Base-by-base conservation (phyloP, 2,888 invertebrate species). In the Chaitophorus viminalis region DNA sequence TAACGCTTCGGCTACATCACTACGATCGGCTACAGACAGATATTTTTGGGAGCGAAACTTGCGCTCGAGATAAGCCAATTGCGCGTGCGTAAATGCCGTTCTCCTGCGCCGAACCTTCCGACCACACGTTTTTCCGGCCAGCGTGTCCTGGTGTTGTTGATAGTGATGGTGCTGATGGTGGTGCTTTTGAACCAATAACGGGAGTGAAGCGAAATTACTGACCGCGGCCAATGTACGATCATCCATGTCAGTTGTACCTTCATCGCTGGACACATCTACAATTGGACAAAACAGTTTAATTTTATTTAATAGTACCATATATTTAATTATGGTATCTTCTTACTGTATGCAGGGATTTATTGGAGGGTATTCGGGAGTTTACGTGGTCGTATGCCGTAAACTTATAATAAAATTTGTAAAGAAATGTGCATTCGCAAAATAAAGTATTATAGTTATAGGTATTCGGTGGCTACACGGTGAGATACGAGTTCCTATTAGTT, bases 21-120 rank as follows among this genome's bases (percentile, higher is more conserved):
- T 97, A 70, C 98, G 93, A 91, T 98, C 98, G 0, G 97, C 97
- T 14, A 98, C 98, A 89, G 97, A 97, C 89, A 98, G 92, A 92
- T 98, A 98, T 92, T 98, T 98, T 92, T 98, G 98, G 90, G 97
- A 96, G 17, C 97, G 94, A 92, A 98, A 98, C 92, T 97, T 97
- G 90, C 97, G 93, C 92, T 98, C 98, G 90, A 98, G 92, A 91
- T 96, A 98, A 0, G 97, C 97, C 84, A 98, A 93, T 92, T 98
- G 98, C 0, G 97, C 96, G 91, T 98, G 98, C 2, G 98, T 98
- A 92, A 98, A 98, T 0, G 98, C 98, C 0, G 97, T 97, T 88
- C 97, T 94, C 90, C 97, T 93, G 89, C 97, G 93, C 6, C 97
- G 94, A 0, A 96, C 96, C 91, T 97, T 97, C 68, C 96, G 93